phyloP scores from a whole-genome alignment of 35 echinoderm and acorn worm species.

The Apostichopus japonicus region DNA sequence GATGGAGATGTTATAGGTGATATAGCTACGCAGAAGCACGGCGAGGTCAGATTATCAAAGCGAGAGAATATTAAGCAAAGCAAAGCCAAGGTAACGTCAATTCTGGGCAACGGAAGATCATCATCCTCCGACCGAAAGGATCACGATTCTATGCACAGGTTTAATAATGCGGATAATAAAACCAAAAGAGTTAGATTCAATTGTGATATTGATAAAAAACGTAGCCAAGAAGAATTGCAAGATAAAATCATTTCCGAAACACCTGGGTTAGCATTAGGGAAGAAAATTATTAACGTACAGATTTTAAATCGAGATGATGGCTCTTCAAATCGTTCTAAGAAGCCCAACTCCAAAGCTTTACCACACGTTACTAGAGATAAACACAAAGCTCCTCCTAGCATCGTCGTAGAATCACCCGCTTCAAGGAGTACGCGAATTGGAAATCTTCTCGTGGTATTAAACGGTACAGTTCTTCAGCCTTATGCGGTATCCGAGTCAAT shows the following conservation, averaged over 20 bases:
- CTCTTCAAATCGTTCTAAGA: no score
- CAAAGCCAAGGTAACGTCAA: no score
- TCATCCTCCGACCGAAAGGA: no score
- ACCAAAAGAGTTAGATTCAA: neutral
- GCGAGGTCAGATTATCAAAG: no score
- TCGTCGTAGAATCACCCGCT: neutral
- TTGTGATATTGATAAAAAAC: neutral
- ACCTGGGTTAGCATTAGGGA: neutral
- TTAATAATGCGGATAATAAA: neutral
- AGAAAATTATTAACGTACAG: neutral
- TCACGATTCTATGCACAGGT: no score
- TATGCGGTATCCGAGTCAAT: neutral
- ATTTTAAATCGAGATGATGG: neutral
- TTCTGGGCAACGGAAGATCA: no score
- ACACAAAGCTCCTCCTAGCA: neutral
- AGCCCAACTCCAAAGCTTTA: no score
- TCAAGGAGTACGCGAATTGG: neutral
- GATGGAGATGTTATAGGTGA: neutral
- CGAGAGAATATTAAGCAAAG: no score
- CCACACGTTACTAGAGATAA: no score
- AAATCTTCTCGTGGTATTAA: slow-evolving; percentile 12
- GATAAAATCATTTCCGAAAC: slow-evolving; percentile 2
- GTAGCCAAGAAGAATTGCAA: neutral
- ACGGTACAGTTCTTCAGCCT: slow-evolving; percentile 24
- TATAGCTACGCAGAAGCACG: neutral